Evolutionary conservation across 2,113 vertebrate species (phyloP), one percentile per base, ranked within the genome.

Genomic region (Cricetomys ansorgei): DNA sequence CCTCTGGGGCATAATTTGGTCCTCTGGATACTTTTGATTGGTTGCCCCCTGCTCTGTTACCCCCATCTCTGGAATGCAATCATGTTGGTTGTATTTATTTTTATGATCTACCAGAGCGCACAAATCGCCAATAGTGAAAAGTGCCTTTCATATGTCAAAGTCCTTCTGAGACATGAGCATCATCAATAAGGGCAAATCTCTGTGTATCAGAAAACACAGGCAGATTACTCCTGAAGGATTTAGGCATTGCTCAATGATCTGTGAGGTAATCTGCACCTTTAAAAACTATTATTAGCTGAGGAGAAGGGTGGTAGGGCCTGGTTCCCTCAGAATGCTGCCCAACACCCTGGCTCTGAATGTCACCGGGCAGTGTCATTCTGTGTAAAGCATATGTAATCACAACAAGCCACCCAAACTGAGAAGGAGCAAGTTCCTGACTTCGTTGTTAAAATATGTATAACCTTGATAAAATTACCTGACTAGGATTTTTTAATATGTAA

Each of bases 21-120:
- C 59, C 88, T 95, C 62, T 80, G 73, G 67, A 89, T 95, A 94
- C 91, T 94, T 97, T 75, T 87, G 92, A 95, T 95, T 95, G 94
- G 95, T 69, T 86, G 37, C 37, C 92, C 21, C 17, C 59, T 88
- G 48, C 40, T 92, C 88, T 90, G 57, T 40, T 48, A 80, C 87
- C 90, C 34, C 65, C 69, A n/a, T 72, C 84, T 95, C 88, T 95
- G 48, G 96, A 94, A 95, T 89, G 93, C 70, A 96, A 79, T 97
- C 48, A 7, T 79, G 80, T 85, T 50, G 25, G 34, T 79, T 96
- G 91, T 65, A 88, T 92, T 97, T 95, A 88, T 96, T 94, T 96
- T 94, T 94, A 94, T 96, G 96, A 95, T 95, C 92, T 85, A 95
- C 59, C 17, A 50, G 85, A 96, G 85, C 77, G 92, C 75, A 90